These are phyloP conservation scores for Pogona vitticeps DNA, from an alignment of 2,113 vertebrate genomes.

Conservation along the genomic window DNA sequence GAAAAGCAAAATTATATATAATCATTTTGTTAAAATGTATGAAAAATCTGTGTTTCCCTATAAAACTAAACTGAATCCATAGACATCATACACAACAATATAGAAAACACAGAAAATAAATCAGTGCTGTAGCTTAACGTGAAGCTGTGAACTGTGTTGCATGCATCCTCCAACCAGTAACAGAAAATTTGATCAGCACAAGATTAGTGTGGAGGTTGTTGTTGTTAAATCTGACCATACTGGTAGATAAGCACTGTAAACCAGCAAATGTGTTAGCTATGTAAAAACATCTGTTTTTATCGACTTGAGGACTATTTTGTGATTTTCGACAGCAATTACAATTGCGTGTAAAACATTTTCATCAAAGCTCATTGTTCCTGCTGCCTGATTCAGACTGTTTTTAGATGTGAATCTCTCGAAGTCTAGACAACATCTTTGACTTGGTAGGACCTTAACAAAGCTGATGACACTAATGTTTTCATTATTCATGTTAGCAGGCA, in stretches of 20 bases:
- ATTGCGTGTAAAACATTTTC: neutral
- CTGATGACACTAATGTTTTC: neutral
- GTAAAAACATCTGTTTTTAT: slow-evolving; percentile 9
- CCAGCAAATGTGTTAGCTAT: neutral
- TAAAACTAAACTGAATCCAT: neutral
- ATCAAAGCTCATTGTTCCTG: neutral
- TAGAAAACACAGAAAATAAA: neutral
- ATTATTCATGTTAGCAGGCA: neutral
- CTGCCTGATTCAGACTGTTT: slow-evolving; percentile 7
- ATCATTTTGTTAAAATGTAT: neutral
- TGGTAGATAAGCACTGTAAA: neutral
- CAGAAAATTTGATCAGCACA: neutral
- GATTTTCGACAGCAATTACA: slow-evolving; percentile 22
- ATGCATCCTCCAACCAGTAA: neutral
- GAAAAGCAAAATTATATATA: slow-evolving; percentile 6
- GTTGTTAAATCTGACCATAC: slow-evolving; percentile 12
- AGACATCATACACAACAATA: neutral
- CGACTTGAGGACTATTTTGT: neutral
- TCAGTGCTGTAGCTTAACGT: neutral
- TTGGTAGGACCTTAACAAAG: neutral
- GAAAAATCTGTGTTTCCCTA: neutral
- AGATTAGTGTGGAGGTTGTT: slow-evolving; percentile 22
- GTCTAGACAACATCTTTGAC: neutral
- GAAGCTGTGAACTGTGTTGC: neutral
- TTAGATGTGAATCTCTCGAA: neutral